phyloP scores from a whole-genome alignment of 2,797 vertebrate species.

The Prunella strophiata region DNA sequence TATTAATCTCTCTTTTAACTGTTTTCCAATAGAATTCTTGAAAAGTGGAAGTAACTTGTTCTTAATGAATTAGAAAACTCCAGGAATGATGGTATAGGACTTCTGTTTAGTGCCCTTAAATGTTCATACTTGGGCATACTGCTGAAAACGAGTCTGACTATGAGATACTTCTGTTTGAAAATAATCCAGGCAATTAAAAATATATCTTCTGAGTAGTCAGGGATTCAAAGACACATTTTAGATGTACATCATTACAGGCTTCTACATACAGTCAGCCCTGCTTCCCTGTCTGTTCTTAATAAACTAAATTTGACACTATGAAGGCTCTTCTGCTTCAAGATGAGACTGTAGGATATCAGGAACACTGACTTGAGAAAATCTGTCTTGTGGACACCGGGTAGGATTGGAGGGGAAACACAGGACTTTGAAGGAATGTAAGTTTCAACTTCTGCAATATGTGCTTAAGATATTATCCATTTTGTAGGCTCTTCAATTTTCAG shows the following conservation, averaged over 20 bases:
- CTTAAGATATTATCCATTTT: neutral
- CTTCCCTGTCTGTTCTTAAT: neutral
- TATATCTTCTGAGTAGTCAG: neutral
- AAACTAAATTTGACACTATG: neutral
- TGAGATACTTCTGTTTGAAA: neutral
- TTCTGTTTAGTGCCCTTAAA: neutral
- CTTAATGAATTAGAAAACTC: neutral
- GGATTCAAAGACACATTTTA: neutral
- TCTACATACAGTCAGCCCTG: neutral
- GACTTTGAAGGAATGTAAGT: neutral
- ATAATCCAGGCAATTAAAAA: neutral
- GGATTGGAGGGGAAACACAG: neutral
- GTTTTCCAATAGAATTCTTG: neutral
- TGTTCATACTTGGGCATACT: neutral
- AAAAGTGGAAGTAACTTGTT: neutral
- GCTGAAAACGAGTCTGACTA: neutral
- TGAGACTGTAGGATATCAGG: neutral
- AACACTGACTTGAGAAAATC: neutral
- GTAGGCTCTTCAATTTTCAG: neutral
- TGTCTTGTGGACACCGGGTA: neutral
- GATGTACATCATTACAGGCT: neutral
- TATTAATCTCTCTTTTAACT: neutral
- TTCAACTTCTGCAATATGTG: neutral
- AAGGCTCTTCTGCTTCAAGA: neutral
- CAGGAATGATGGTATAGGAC: neutral